Evolutionary conservation across 35 echinoderm and acorn worm species (phyloP).

Genomic region (Ptychodera flava): DNA sequence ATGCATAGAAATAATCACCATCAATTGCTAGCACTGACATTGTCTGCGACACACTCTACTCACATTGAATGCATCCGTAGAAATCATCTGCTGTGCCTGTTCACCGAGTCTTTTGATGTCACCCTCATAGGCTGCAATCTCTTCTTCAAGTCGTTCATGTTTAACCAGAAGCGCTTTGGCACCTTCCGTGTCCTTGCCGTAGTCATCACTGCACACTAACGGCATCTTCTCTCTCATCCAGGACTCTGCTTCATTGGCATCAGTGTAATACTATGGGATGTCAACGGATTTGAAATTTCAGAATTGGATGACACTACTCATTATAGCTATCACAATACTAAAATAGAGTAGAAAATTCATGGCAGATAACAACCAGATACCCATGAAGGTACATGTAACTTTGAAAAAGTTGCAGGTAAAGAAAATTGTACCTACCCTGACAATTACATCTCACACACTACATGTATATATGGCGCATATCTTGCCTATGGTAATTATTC

Average conservation of each 20-base stretch:
- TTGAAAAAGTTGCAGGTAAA: too few relatives aligned
- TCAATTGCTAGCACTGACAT: too few relatives aligned
- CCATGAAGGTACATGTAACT: too few relatives aligned
- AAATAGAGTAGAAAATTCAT: background rate
- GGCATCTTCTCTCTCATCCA: constrained; percentile 99
- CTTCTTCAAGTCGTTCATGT: constrained; percentile 65
- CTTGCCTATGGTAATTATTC: too few relatives aligned
- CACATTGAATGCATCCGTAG: constrained; percentile 34
- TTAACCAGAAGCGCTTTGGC: constrained; percentile 75
- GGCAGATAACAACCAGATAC: background rate
- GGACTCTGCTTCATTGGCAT: constrained; percentile 99
- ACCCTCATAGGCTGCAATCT: constrained; percentile 87
- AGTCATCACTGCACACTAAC: constrained; percentile 91
- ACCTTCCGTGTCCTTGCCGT: constrained; percentile 69
- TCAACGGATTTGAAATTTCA: too few relatives aligned
- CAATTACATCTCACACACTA: too few relatives aligned
- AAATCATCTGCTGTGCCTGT: constrained; percentile 57
- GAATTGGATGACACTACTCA: too few relatives aligned
- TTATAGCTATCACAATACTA: too few relatives aligned
- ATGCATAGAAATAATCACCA: too few relatives aligned
- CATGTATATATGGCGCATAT: too few relatives aligned
- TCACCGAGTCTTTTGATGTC: constrained; percentile 79
- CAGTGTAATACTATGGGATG: constrained; percentile 95
- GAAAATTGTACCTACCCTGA: too few relatives aligned
- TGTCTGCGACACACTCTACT: background rate